Evolutionary conservation across 2,888 invertebrate genomes (phyloP).

Genomic region (Rapana venosa): DNA sequence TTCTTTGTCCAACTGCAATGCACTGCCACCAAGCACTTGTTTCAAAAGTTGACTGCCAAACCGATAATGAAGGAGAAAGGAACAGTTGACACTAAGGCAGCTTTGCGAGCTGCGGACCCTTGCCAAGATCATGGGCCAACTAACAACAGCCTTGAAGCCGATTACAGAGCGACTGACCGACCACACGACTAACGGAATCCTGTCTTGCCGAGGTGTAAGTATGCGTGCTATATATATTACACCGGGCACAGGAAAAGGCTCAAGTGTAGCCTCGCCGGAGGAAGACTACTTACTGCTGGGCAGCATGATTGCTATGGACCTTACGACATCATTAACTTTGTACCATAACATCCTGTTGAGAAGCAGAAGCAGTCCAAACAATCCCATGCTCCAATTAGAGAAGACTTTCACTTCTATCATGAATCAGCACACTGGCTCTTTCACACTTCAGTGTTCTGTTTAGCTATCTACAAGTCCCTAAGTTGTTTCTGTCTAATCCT

Average conservation of each 20-base stretch:
- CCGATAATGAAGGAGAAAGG: background rate
- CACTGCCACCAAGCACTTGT: background rate
- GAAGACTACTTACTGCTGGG: background rate
- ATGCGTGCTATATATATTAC: background rate
- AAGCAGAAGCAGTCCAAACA: background rate
- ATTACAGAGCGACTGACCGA: background rate
- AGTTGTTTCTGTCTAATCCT: too few species aligned
- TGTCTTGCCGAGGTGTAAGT: background rate
- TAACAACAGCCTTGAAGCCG: background rate
- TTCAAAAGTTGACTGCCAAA: background rate
- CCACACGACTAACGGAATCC: background rate
- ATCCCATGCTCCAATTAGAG: background rate
- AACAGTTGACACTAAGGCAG: background rate
- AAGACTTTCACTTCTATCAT: background rate
- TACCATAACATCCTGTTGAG: slow-evolving; percentile 15
- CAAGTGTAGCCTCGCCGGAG: background rate
- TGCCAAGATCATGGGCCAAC: background rate
- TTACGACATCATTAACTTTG: background rate
- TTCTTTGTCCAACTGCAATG: background rate
- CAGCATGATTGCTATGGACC: background rate
- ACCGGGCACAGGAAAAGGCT: background rate
- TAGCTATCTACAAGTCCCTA: too few species aligned
- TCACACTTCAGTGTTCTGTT: too few species aligned
- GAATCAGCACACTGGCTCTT: too few species aligned
- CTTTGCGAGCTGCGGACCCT: background rate